phyloP scores from a whole-genome alignment of 1,140 invertebrate species.

The Halyomorpha halys region DNA sequence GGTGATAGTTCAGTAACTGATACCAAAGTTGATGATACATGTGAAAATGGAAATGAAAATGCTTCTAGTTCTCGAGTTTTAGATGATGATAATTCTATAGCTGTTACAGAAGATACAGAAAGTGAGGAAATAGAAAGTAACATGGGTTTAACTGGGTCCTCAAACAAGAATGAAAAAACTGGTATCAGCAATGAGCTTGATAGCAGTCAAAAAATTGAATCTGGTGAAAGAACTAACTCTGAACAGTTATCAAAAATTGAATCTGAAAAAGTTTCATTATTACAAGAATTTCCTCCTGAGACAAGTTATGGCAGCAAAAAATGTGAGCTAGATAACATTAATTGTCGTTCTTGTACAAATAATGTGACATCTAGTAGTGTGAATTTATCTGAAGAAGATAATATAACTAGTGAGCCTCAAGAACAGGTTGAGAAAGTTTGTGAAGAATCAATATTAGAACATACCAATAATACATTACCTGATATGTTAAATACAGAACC shows the following conservation, averaged over 20 bases:
- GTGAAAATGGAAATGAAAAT: constrained; percentile 10
- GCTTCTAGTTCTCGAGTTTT: not conserved
- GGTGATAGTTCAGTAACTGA: not conserved
- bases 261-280: constrained; percentile 7
- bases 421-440: constrained; percentile 1
- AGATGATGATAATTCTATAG: not conserved
- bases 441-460: not conserved
- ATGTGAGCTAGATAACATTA: constrained; percentile 16
- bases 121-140: not conserved
- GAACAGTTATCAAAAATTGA: not conserved
- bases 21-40: not conserved
- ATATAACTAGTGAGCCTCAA: not conserved
- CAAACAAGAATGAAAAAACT: constrained; percentile 2
- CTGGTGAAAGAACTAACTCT: not conserved
- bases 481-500: constrained; percentile 12
- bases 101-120: not conserved
- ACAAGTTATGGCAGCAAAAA: constrained; percentile 22
- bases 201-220: not conserved
- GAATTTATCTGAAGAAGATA: not conserved
- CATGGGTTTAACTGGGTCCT: constrained; percentile 3
- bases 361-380: not conserved
- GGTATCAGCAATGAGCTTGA: not conserved
- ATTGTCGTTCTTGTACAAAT: constrained; percentile 21
- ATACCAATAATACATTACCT: not conserved
- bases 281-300: constrained; percentile 25